Evolutionary conservation across 2,888 invertebrate genomes (phyloP).

Genomic region (Carcina quercana): DNA sequence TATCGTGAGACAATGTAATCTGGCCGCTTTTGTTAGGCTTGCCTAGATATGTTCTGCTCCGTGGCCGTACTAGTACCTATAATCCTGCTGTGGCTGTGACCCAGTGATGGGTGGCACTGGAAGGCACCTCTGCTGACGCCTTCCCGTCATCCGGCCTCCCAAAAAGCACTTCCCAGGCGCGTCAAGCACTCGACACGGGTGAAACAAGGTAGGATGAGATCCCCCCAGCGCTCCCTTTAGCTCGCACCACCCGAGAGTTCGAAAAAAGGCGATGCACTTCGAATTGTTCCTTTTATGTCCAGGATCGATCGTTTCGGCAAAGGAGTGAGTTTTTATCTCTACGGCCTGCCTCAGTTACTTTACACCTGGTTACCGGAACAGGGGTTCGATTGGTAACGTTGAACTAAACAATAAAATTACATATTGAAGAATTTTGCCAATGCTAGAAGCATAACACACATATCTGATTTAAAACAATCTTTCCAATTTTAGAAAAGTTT

Average conservation of each 20-base stretch:
- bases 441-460: no score
- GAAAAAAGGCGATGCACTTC: slow-evolving; percentile 73
- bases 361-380: slow-evolving; percentile 57
- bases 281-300: slow-evolving; percentile 72
- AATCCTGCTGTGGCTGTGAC: slow-evolving; percentile 2
- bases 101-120: no score
- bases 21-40: no score
- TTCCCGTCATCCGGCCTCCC: slow-evolving; percentile 51
- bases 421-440: no score
- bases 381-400: no score
- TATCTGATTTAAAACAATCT: no score
- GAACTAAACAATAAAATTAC: no score
- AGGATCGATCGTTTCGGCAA: slow-evolving; percentile 69
- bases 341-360: slow-evolving; percentile 49
- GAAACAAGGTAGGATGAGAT: slow-evolving; percentile 24
- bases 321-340: slow-evolving; percentile 67
- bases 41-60: no score
- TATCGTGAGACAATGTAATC: no score
- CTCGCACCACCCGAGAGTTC: slow-evolving; percentile 50
- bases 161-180: slow-evolving; percentile 59
- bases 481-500: no score
- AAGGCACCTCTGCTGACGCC: slow-evolving; percentile 37
- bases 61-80: no score
- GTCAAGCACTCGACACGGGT: slow-evolving; percentile 48
- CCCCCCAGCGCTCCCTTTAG: slow-evolving; percentile 30